Evolutionary conservation across 2,888 invertebrate genomes (phyloP), one percentile per base, ranked within the genome.

Genomic region (Drosophila picticornis): DNA sequence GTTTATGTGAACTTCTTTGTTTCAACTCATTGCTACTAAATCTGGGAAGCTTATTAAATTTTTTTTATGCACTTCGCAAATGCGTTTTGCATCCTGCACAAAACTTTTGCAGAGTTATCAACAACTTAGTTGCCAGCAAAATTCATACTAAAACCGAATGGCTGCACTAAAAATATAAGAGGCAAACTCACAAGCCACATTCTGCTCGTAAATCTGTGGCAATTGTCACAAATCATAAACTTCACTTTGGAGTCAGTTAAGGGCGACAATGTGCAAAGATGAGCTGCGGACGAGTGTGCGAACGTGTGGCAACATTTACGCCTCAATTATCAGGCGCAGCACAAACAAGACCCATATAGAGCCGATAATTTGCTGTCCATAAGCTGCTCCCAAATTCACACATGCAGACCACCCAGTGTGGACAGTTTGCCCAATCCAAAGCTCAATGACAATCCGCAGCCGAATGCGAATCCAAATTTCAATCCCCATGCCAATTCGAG

Each of bases 261-360:
- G 46, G 71, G 60, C 77, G 64, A 84, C 71, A 79, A 79, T 72
- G 85, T 74, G 48, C 46, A 59, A 46, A 58, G 51, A 56, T 51
- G 29, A 16, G 62, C 10, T 53, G 46, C 64, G 60, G 32, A 48
- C 38, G 40, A 56, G 25, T 55, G 43, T 46, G 27, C 72, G 78
- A 78, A 85, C 90, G 85, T 90, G 89, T 88, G 90, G 68, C 87
- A 70, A 86, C 87, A 90, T 86, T 86, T 90, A 90, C 81, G 85
- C 68, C 85, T 90, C 85, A 86, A 86, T 86, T 86, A 86, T 88
- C 89, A 79, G 81, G 72, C 43, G 59, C 60, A 66, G 43, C 56
- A 61, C 65, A 74, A 74, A 74, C 64, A 75, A 27, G 22, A 32
- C 38, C 25, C 66, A 80, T 50, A 58, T 56, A 55, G 75, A 82